phyloP scores from a whole-genome alignment of 2,113 vertebrate species.

The Podilymbus podiceps region DNA sequence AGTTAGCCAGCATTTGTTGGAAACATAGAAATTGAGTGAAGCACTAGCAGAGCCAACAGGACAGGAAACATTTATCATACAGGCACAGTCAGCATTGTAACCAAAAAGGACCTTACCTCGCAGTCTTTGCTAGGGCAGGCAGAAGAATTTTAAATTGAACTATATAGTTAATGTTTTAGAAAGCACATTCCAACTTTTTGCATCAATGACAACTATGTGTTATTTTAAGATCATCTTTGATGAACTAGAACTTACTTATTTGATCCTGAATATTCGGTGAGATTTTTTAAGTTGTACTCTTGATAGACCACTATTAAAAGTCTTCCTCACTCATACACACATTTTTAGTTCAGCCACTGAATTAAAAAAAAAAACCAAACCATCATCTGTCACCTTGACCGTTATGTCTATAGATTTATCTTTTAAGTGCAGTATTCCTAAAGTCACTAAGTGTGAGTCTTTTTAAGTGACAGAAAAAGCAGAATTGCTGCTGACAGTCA shows the following conservation, averaged over 20 bases:
- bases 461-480: neutral
- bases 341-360: neutral
- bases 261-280: neutral
- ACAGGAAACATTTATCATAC: neutral
- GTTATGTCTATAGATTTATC: neutral
- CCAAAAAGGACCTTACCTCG: neutral
- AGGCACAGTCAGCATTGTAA: neutral
- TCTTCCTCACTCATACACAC: neutral
- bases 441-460: neutral
- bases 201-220: neutral
- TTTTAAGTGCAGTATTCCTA: neutral
- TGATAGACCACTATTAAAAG: neutral
- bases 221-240: neutral
- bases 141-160: neutral
- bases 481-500: neutral
- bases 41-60: neutral
- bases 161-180: neutral
- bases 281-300: neutral
- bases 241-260: neutral
- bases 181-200: neutral
- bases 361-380: neutral
- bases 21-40: neutral
- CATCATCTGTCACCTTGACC: neutral
- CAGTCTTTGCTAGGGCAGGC: neutral
- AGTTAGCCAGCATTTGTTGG: neutral